phyloP scores from a whole-genome alignment of 2,888 invertebrate species.

The Ephialtes manifestator region DNA sequence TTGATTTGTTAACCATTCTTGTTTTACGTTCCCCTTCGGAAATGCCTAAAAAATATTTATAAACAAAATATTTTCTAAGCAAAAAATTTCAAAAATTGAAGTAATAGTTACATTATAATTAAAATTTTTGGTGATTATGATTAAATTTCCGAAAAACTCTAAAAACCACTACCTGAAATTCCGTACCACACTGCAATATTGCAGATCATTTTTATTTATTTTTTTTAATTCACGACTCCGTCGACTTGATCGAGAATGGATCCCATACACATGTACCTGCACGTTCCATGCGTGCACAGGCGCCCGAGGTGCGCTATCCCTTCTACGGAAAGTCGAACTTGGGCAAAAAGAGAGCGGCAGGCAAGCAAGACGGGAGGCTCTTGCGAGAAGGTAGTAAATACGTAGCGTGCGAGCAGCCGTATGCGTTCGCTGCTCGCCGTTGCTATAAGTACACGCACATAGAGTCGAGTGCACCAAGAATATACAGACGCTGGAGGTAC shows the following conservation, averaged over 20 bases:
- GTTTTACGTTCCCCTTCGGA: no score
- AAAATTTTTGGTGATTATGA: no score
- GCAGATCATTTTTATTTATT: no score
- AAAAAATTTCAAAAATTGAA: no score
- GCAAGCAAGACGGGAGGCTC: neutral
- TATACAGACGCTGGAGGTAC: neutral
- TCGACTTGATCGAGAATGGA: neutral
- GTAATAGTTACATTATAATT: no score
- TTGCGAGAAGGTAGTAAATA: neutral
- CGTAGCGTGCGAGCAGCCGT: conserved; percentile 11
- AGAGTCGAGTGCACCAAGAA: neutral
- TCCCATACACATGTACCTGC: neutral
- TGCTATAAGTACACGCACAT: conserved; percentile 1
- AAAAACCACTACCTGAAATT: no score
- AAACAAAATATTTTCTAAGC: no score
- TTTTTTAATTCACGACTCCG: neutral
- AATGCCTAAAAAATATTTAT: no score
- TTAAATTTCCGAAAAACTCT: no score
- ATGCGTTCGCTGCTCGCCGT: conserved; percentile 2
- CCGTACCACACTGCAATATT: no score
- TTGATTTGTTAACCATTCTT: no score
- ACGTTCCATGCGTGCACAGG: neutral
- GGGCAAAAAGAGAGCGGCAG: conserved; percentile 25
- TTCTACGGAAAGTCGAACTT: conserved; percentile 30
- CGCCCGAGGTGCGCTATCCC: conserved; percentile 24